Evolutionary conservation across 1,140 invertebrate species (phyloP), one percentile per base, ranked within the genome.

Genomic region (Dendroctonus ponderosae): DNA sequence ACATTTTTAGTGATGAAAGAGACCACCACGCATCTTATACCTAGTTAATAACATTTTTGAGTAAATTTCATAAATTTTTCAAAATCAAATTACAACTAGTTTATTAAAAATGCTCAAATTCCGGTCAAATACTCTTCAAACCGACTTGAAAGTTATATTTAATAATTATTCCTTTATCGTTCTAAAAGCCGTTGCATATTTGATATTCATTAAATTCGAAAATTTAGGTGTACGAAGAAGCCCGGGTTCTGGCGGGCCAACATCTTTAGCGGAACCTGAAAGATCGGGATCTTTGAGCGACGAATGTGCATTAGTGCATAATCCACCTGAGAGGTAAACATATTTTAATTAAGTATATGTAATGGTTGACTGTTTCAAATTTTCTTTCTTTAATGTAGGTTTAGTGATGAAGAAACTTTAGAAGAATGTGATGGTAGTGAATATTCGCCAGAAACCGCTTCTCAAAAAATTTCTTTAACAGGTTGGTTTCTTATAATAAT

Each of bases 391-490:
- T 7, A 46, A 48, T 71, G 79, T 78, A 67, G 84, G 77, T 70
- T 79, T 75, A 69, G 76, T 44, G 74, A 78, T 53, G 77, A 75
- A 15, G 72, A 77, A 37, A 72, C 70, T 4, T 26, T 79, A 12
- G 80, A 79, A 71, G 81, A 82, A 70, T 78, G 78, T 26, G 82
- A 80, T 57, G 81, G 83, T 62, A 66, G 66, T 51, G 77, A 71
- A 39, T 74, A 75, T 37, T 78, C 75, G 76, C 76, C 68, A 73
- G 80, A 72, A 71, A 71, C 67, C 4, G 71, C 70, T 50, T 72
- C 71, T 4, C 80, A 42, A 57, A 41, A 41, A 70, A 64, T 44
- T 1, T 11, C 12, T 46, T 11, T 11, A 46, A 46, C 44, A 26
- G 26, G 26, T 26, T 26, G 26, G 26, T 26, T 26, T 26, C 1